Evolutionary conservation across 1,140 invertebrate genomes (phyloP).

Genomic region (Harpegnathos saltator): DNA sequence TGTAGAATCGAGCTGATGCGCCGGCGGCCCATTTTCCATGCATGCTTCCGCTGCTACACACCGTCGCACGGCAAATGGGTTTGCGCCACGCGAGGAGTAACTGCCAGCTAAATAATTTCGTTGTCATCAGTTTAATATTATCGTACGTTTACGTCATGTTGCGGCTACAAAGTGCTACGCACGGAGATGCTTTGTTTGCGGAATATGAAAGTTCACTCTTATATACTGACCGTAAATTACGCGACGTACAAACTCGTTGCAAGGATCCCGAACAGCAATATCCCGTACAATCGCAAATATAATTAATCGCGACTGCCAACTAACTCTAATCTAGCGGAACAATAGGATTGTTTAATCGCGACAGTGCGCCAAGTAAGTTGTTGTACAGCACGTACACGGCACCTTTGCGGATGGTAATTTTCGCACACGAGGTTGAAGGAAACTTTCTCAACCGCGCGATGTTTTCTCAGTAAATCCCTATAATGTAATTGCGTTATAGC

Average conservation of each 20-base stretch:
- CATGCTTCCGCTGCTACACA: constrained; percentile 33
- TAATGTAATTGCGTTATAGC: not conserved
- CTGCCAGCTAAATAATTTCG: constrained; percentile 70
- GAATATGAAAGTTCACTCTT: constrained; percentile 42
- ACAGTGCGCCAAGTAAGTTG: not conserved
- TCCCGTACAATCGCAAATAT: not conserved
- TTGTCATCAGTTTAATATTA: constrained; percentile 72
- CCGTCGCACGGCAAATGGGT: constrained; percentile 62
- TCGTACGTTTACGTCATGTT: constrained; percentile 38
- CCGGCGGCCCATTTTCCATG: constrained; percentile 47
- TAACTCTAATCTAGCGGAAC: not conserved
- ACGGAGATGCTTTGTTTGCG: constrained; percentile 21
- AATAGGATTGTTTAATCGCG: not conserved
- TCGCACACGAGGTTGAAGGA: not conserved
- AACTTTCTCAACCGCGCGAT: not conserved
- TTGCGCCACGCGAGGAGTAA: constrained; percentile 68
- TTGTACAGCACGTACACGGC: too few relatives aligned
- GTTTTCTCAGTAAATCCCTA: not conserved
- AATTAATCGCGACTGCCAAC: constrained; percentile 7
- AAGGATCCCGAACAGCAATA: not conserved
- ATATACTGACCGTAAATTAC: constrained; percentile 15
- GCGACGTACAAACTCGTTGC: not conserved
- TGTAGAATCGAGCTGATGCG: constrained; percentile 56
- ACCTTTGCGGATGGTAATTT: not conserved
- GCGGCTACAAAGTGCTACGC: constrained; percentile 53